These are phyloP conservation scores for Melinaea menophilus DNA, from an alignment of 2,888 invertebrate genomes.

Conservation along the genomic window DNA sequence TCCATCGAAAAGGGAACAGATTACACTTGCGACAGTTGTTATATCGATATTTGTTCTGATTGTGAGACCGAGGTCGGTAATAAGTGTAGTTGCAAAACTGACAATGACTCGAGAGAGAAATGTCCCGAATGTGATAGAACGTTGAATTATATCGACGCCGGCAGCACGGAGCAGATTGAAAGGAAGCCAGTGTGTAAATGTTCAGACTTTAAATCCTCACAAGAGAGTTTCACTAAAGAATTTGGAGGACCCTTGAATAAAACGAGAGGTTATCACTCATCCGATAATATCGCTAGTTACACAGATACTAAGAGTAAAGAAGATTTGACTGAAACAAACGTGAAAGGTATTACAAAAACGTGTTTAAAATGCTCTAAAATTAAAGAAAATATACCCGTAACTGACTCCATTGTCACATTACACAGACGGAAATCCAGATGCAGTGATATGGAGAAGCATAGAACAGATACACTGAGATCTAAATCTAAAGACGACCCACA, in stretches of 20 bases:
- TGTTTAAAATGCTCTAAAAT: conserved; percentile 73
- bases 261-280: conserved; percentile 68
- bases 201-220: conserved; percentile 68
- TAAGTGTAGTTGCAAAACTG: conserved; percentile 52
- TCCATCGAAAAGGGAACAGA: conserved; percentile 67
- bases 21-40: conserved; percentile 68
- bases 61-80: conserved; percentile 59
- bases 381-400: conserved; percentile 70
- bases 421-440: conserved; percentile 61
- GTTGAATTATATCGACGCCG: conserved; percentile 66
- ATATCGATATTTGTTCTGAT: conserved; percentile 67
- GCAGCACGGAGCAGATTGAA: conserved; percentile 63
- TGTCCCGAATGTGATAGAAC: conserved; percentile 67
- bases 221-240: conserved; percentile 70
- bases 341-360: conserved; percentile 63
- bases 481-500: conserved; percentile 75
- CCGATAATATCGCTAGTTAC: conserved; percentile 68
- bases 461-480: conserved; percentile 67
- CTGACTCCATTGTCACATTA: conserved; percentile 50
- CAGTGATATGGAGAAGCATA: conserved; percentile 55
- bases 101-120: conserved; percentile 48
- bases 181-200: conserved; percentile 64
- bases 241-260: conserved; percentile 57
- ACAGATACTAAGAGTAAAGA: conserved; percentile 62
- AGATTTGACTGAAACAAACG: conserved; percentile 56